Conservation (phyloP, 37 sponge, comb jelly and placozoan species). For the Haliclona indistincta region DNA sequence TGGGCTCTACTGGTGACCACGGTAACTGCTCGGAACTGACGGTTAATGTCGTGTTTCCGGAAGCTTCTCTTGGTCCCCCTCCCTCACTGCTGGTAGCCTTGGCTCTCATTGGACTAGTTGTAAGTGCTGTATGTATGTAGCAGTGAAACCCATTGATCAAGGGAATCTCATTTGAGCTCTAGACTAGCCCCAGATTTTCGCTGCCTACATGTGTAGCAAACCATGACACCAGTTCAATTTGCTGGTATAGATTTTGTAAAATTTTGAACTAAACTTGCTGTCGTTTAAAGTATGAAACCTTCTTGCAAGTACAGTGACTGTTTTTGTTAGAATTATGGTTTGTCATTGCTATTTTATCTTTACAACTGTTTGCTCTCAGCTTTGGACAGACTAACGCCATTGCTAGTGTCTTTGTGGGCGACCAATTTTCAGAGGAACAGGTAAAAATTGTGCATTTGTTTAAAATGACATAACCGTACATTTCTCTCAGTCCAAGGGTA, state of each 20-base stretch:
- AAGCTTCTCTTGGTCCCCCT: conserved; percentile 15
- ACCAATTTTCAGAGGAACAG: conserved; percentile 67
- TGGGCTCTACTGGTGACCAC: neutral
- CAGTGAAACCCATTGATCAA: too few relatives aligned
- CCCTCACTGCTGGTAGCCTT: conserved; percentile 21
- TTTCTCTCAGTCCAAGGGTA: conserved; percentile 30
- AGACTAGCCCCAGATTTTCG: too few relatives aligned
- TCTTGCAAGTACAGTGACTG: neutral
- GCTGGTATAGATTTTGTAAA: neutral
- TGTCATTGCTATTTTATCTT: too few relatives aligned
- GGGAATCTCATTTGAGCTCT: too few relatives aligned
- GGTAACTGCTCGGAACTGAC: conserved; percentile 25
- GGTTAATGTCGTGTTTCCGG: conserved; percentile 1
- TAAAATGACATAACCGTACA: neutral
- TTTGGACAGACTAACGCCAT: conserved; percentile 61
- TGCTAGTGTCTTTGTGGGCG: conserved; percentile 79
- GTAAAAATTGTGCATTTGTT: conserved; percentile 17
- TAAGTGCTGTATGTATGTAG: too few relatives aligned
- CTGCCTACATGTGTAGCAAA: too few relatives aligned
- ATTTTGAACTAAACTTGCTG: neutral
- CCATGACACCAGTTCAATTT: too few relatives aligned
- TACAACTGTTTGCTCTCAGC: conserved; percentile 58
- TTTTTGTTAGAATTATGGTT: neutral
- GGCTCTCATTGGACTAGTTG: conserved; percentile 36
- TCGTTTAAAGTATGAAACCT: neutral